phyloP scores from a whole-genome alignment of 2,888 invertebrate species.

The Rhagonycha fulva region DNA sequence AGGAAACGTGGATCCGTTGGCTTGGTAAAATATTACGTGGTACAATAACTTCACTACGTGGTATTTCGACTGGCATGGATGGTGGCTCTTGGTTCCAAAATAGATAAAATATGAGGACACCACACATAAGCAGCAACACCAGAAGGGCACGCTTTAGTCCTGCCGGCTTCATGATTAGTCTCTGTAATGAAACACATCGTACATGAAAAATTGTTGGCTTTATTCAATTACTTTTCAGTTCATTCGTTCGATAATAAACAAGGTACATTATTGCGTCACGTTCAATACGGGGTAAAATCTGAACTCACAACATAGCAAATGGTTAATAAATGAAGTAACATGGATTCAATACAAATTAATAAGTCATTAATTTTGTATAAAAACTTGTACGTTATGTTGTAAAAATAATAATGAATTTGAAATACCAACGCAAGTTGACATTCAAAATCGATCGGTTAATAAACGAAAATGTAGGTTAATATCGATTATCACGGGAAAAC shows the following conservation, averaged over 20 bases:
- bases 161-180: conserved; percentile 55
- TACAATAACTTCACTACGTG: background rate
- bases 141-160: conserved; percentile 61
- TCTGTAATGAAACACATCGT: conserved; percentile 3
- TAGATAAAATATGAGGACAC: conserved; percentile 58
- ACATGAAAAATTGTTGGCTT: background rate
- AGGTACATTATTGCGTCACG: background rate
- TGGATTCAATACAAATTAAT: background rate
- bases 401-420: background rate
- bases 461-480: conserved; percentile 26
- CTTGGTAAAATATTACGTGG: background rate
- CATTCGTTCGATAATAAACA: background rate
- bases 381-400: background rate
- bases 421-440: background rate
- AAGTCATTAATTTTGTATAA: background rate
- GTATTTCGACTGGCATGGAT: background rate
- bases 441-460: conserved; percentile 19
- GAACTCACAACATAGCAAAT: background rate
- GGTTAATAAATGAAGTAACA: background rate
- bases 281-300: background rate
- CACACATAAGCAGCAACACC: conserved; percentile 58
- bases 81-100: conserved; percentile 52
- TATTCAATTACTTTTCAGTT: background rate
- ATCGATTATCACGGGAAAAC: conserved; percentile 29
- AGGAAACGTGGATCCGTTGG: background rate